Evolutionary conservation across 2,888 invertebrate genomes (phyloP).

Genomic region (Heteromurus nitidus): DNA sequence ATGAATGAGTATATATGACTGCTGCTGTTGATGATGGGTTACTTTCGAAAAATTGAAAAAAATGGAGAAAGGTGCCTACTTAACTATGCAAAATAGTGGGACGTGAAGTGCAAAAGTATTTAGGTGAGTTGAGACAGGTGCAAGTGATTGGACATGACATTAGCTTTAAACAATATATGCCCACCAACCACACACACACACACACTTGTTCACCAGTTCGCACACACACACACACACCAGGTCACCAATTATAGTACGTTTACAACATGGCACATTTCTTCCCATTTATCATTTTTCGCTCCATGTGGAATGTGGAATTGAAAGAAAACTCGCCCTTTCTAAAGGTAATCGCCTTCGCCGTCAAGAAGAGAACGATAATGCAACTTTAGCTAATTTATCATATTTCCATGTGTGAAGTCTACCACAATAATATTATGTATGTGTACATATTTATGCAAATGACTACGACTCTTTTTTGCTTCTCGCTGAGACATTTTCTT

Average conservation of each 20-base stretch:
- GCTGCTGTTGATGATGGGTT: not conserved
- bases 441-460: too few relatives aligned
- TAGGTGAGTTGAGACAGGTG: not conserved
- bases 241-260: too few relatives aligned
- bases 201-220: too few relatives aligned
- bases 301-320: constrained; percentile 48
- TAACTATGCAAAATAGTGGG: not conserved
- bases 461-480: too few relatives aligned
- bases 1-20: not conserved
- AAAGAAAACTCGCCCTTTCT: constrained; percentile 50
- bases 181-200: constrained; percentile 15
- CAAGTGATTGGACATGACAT: constrained; percentile 34
- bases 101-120: not conserved
- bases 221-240: too few relatives aligned
- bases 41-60: constrained; percentile 19
- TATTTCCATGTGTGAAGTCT: too few relatives aligned
- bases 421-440: too few relatives aligned
- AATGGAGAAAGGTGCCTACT: constrained; percentile 21
- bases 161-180: constrained; percentile 26
- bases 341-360: too few relatives aligned
- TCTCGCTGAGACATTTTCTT: too few relatives aligned
- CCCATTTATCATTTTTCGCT: not conserved
- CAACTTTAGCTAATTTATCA: not conserved
- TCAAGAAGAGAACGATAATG: too few relatives aligned
- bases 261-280: not conserved